A percentile compares a stretch with the other conserved stretches of the same genome.
These are phyloP conservation scores for Drosophila mimetica DNA, from an alignment of 2,888 invertebrate species.

Conservation along the genomic window DNA sequence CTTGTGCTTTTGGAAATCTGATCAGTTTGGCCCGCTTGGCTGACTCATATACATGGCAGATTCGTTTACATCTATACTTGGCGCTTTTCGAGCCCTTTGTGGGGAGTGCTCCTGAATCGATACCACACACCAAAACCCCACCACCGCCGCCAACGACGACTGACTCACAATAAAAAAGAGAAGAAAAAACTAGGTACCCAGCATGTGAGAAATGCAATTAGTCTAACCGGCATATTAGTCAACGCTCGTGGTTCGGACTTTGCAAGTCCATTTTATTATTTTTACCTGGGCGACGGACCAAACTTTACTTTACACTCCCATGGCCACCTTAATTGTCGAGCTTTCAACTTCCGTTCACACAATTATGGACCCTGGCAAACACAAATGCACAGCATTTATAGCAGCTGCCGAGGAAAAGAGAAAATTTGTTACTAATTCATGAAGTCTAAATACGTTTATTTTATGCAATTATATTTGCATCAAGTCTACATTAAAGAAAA, in stretches of 20 bases:
- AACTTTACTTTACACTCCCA: constrained; percentile 42
- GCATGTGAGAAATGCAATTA: constrained; percentile 55
- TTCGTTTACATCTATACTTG: constrained; percentile 47
- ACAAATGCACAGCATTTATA: constrained; percentile 7
- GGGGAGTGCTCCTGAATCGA: constrained; percentile 8
- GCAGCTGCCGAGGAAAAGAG: constrained; percentile 6
- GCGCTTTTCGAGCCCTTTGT: constrained; percentile 5
- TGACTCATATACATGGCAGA: constrained; percentile 55
- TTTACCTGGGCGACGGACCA: constrained; percentile 7
- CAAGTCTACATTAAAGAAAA: not conserved
- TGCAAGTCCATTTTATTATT: constrained; percentile 16
- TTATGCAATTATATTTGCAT: not conserved
- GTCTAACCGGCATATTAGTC: constrained; percentile 67
- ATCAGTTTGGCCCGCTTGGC: constrained; percentile 56
- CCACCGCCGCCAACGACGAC: not conserved
- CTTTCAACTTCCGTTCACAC: constrained; percentile 68
- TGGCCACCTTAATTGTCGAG: constrained; percentile 58
- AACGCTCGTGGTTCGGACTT: constrained; percentile 36
- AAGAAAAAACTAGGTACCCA: constrained; percentile 3
- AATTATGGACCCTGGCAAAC: constrained; percentile 52
- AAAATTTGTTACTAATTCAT: not conserved
- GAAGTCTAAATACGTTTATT: not conserved
- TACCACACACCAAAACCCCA: constrained; percentile 2
- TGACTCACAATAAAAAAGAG: constrained; percentile 10
- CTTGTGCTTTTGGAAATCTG: constrained; percentile 63